Evolutionary conservation across 2,797 vertebrate species (phyloP).

Genomic region (Tarsius wallacei): DNA sequence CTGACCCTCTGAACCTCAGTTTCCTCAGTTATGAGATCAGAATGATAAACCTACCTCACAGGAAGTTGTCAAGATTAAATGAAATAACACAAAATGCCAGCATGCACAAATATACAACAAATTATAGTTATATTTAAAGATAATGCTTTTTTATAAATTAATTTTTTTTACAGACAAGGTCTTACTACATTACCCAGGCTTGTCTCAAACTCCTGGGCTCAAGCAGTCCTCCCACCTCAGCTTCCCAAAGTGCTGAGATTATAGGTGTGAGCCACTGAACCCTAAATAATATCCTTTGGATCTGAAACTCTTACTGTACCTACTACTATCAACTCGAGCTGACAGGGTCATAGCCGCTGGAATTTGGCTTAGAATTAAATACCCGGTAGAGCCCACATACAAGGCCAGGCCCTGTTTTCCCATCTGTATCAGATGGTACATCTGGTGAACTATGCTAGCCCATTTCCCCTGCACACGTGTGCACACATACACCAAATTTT

Average conservation of each 20-base stretch:
- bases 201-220: no score
- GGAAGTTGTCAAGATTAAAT: neutral
- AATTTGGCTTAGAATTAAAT: neutral
- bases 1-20: neutral
- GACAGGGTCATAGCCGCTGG: neutral
- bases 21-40: neutral
- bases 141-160: neutral
- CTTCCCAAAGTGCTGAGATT: no score
- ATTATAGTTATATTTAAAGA: neutral
- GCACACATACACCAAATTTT: neutral
- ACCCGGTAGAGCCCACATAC: neutral
- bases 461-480: neutral
- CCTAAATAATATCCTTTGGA: neutral
- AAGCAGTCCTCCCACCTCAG: no score
- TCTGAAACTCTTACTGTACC: neutral
- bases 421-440: neutral
- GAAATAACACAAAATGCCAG: neutral
- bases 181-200: no score
- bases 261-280: no score
- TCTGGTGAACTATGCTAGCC: neutral
- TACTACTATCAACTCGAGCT: neutral
- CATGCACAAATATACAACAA: neutral
- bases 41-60: neutral
- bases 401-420: neutral
- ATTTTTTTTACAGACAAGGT: no score